phyloP scores from a whole-genome alignment of 2,113 vertebrate species.

The Holacanthus passer region DNA sequence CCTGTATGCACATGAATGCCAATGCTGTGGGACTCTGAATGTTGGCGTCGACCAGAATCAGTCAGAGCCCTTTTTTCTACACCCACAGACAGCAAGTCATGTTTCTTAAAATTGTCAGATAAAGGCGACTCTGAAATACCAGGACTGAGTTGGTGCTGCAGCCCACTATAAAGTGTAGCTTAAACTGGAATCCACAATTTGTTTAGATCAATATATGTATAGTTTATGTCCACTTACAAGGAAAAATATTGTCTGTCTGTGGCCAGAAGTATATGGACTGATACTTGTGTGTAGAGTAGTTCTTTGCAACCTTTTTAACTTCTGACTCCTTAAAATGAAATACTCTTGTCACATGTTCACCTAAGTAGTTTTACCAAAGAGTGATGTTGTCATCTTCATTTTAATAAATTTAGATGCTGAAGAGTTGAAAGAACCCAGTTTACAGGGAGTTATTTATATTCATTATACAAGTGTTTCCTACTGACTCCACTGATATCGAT shows the following conservation, averaged over 20 bases:
- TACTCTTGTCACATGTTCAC: too few species aligned
- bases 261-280: too few species aligned
- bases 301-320: too few species aligned
- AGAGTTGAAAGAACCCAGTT: not conserved
- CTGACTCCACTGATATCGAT: too few species aligned
- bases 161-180: not conserved
- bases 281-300: too few species aligned
- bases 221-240: too few species aligned
- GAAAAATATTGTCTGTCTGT: too few species aligned
- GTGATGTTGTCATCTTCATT: not conserved
- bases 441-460: too few species aligned
- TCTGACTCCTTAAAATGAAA: too few species aligned
- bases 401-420: not conserved
- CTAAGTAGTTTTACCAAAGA: not conserved
- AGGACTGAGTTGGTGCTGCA: not conserved
- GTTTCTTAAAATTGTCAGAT: constrained; percentile 25
- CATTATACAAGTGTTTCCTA: too few species aligned
- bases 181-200: not conserved
- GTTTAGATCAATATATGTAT: not conserved
- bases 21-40: constrained; percentile 12
- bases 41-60: constrained; percentile 34
- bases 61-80: constrained; percentile 4
- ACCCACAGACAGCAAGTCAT: constrained; percentile 36
- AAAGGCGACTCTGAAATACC: constrained; percentile 10
- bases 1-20: constrained; percentile 34